Percentiles rank a stretch among this genome's conserved stretches.
Conservation (phyloP, 2,113 vertebrate genomes). For the Climacteris rufus region DNA sequence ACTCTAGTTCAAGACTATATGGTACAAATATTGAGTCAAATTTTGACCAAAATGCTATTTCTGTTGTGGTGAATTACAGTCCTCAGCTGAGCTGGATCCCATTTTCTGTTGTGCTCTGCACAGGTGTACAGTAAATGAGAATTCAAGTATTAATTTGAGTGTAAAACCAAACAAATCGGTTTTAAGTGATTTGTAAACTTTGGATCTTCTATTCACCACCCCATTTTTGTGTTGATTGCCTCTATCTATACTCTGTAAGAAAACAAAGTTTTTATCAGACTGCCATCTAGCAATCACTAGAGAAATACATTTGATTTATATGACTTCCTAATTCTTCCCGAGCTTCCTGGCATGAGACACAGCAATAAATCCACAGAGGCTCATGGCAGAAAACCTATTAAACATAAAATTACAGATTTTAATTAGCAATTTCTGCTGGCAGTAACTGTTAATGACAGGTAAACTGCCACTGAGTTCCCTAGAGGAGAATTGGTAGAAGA, state of each 20-base stretch:
- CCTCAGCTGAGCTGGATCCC: neutral
- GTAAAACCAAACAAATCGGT: neutral
- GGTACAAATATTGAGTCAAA: neutral
- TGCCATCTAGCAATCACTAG: neutral
- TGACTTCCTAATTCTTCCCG: neutral
- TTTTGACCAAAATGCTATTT: neutral
- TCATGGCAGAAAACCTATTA: constrained; percentile 24
- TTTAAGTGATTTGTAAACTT: neutral
- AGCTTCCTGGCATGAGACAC: neutral
- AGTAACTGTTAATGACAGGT: constrained; percentile 55
- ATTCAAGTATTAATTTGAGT: neutral
- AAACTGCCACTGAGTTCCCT: constrained; percentile 65
- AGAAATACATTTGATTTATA: neutral
- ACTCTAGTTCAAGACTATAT: neutral
- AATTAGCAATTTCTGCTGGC: constrained; percentile 66
- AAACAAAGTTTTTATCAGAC: neutral
- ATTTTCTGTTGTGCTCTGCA: neutral
- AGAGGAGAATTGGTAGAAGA: constrained; percentile 31
- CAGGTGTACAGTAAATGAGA: neutral
- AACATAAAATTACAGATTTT: constrained; percentile 55
- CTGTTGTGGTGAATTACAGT: neutral
- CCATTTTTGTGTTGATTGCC: neutral
- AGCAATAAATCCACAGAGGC: neutral
- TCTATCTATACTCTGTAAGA: neutral
- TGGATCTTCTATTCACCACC: neutral